phyloP scores from a whole-genome alignment of 1,140 invertebrate species.

The Drosophila punjabiensis region DNA sequence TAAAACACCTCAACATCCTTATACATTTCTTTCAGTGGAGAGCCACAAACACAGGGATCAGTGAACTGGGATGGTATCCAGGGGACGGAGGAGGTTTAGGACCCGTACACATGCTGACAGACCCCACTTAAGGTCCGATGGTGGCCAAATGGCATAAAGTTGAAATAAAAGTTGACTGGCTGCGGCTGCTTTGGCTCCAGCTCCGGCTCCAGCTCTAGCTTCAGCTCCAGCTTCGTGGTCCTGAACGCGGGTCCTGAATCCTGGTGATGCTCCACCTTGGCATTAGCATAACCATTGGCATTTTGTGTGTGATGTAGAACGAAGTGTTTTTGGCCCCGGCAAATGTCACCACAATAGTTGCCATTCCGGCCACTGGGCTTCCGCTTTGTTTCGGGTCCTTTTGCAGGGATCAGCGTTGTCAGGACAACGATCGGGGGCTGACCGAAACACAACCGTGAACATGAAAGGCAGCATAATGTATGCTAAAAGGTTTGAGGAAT shows the following conservation, averaged over 20 bases:
- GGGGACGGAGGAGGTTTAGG: slow-evolving; percentile 27
- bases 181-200: slow-evolving; percentile 31
- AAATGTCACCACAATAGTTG: slow-evolving; percentile 47
- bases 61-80: not conserved
- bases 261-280: slow-evolving; percentile 32
- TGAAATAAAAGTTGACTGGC: slow-evolving; percentile 73
- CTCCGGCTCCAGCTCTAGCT: slow-evolving; percentile 1
- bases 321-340: slow-evolving; percentile 37
- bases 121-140: slow-evolving; percentile 64
- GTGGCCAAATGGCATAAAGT: slow-evolving; percentile 77
- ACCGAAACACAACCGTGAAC: slow-evolving; percentile 13
- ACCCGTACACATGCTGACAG: slow-evolving; percentile 72
- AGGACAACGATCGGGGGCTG: slow-evolving; percentile 41
- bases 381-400: slow-evolving; percentile 17
- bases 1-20: not conserved
- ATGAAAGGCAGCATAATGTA: slow-evolving; percentile 16
- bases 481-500: slow-evolving; percentile 15
- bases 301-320: slow-evolving; percentile 44
- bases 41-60: slow-evolving; percentile 6
- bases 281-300: slow-evolving; percentile 63
- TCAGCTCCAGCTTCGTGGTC: not conserved
- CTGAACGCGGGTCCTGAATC: slow-evolving; percentile 8
- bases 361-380: not conserved
- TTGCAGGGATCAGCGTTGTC: slow-evolving; percentile 45
- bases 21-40: not conserved